These are phyloP conservation scores for Microctenopoma steveboyesi DNA, from an alignment of 2,797 vertebrate genomes.

Conservation along the genomic window DNA sequence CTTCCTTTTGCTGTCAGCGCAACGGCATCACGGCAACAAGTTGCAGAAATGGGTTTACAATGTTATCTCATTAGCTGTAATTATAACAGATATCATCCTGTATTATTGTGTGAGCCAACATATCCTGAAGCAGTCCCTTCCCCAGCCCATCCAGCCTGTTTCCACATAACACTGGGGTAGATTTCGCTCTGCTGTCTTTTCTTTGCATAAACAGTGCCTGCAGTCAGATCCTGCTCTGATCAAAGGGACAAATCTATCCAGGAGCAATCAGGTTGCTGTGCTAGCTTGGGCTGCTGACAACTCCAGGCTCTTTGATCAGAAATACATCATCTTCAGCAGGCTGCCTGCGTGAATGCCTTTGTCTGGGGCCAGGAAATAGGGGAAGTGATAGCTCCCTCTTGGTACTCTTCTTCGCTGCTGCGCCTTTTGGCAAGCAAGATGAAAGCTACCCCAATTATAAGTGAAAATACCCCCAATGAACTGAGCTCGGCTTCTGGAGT, in stretches of 20 bases:
- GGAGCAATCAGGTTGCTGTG: conserved; percentile 85
- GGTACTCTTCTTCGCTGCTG: conserved; percentile 84
- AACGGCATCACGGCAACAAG: conserved; percentile 70
- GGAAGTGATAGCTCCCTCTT: conserved; percentile 87
- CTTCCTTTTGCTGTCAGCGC: conserved; percentile 57
- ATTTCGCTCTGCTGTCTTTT: conserved; percentile 72
- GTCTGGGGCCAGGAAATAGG: conserved; percentile 91
- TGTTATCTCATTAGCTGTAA: conserved; percentile 83
- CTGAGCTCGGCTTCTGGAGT: conserved; percentile 72
- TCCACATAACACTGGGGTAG: conserved; percentile 68
- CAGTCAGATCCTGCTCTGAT: conserved; percentile 85
- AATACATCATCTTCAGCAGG: conserved; percentile 88
- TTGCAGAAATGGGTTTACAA: conserved; percentile 57
- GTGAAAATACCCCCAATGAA: conserved; percentile 86
- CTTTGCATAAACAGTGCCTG: conserved; percentile 85
- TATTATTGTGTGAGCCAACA: conserved; percentile 73
- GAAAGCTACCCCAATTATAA: conserved; percentile 90
- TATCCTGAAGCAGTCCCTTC: conserved; percentile 71
- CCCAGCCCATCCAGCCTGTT: conserved; percentile 55
- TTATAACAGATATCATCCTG: conserved; percentile 80
- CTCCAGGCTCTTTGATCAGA: conserved; percentile 91
- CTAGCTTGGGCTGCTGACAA: conserved; percentile 86
- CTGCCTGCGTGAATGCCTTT: conserved; percentile 82
- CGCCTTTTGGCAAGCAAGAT: conserved; percentile 90
- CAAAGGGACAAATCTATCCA: conserved; percentile 88